A percentile compares a stretch with the other conserved stretches of the same genome.
Conservation (phyloP, 2,113 vertebrate genomes). For the Trachemys scripta region DNA sequence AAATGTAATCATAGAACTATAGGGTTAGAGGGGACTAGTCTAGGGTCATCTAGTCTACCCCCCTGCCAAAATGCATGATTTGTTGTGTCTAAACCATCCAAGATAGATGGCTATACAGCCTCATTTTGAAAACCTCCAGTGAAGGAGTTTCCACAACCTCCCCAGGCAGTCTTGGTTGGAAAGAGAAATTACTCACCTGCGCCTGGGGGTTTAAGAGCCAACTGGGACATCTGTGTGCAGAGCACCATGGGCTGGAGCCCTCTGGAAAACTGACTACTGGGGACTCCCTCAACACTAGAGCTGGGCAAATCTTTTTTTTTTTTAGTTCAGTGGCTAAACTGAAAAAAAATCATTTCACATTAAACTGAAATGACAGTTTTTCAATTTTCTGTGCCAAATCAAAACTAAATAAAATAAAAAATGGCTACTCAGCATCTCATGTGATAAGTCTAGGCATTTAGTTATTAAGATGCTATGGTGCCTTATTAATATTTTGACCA, state of each 20-base stretch:
- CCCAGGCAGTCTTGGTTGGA: background rate
- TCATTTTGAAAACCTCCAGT: background rate
- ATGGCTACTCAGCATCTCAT: background rate
- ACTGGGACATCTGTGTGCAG: background rate
- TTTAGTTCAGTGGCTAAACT: background rate
- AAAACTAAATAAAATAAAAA: background rate
- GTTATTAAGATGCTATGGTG: background rate
- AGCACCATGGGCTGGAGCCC: background rate
- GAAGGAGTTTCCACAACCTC: background rate
- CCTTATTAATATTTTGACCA: constrained; percentile 51
- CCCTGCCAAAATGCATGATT: background rate
- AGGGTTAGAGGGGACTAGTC: background rate
- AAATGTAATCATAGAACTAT: background rate
- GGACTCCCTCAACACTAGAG: background rate
- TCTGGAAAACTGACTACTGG: background rate
- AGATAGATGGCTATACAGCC: background rate
- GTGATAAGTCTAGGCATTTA: background rate
- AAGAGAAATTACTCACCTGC: background rate
- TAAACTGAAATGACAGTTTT: background rate
- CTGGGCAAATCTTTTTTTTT: background rate
- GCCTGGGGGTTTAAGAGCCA: background rate
- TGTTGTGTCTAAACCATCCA: background rate
- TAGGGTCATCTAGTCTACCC: background rate
- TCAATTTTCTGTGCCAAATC: background rate
- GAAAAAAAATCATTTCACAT: background rate